Percentiles rank a stretch among this genome's conserved stretches.
Conservation (phyloP, 2,797 vertebrate species). For the Rhabdomys pumilio region DNA sequence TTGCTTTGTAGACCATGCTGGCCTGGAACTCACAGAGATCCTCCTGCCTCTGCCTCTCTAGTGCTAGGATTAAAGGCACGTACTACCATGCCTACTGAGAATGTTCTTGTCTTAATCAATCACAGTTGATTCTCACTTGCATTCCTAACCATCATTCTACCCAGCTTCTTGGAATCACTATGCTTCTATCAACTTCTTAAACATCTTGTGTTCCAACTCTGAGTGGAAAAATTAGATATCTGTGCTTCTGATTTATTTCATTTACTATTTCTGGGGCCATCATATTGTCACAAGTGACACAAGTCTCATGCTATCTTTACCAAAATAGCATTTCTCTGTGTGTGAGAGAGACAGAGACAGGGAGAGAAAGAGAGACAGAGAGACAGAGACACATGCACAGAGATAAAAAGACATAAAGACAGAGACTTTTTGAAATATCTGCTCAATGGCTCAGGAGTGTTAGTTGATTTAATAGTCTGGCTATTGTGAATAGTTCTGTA, state of each 20-base stretch:
- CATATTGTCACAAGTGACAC: not conserved
- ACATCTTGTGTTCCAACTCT: not conserved
- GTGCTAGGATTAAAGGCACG: not conserved
- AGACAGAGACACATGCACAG: too few relatives aligned
- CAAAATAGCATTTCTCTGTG: not conserved
- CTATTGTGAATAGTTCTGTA: not conserved
- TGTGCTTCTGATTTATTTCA: not conserved
- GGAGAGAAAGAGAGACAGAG: too few relatives aligned
- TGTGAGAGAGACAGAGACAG: too few relatives aligned
- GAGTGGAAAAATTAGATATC: too few relatives aligned
- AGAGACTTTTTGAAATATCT: not conserved
- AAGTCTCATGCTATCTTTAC: not conserved
- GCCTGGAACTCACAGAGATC: too few relatives aligned
- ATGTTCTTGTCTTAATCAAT: not conserved
- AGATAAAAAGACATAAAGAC: too few relatives aligned
- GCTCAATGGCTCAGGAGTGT: not conserved
- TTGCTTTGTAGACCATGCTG: too few relatives aligned
- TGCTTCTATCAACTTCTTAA: not conserved
- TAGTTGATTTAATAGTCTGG: not conserved
- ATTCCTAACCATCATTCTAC: too few relatives aligned
- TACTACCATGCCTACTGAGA: not conserved
- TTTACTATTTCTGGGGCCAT: not conserved
- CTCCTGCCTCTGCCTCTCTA: too few relatives aligned
- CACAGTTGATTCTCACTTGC: not conserved
- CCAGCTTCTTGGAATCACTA: too few relatives aligned